A percentile compares a stretch with the other conserved stretches of the same genome.
These are phyloP conservation scores for Thaumetopoea pityocampa DNA, from an alignment of 1,140 invertebrate genomes.

Conservation along the genomic window DNA sequence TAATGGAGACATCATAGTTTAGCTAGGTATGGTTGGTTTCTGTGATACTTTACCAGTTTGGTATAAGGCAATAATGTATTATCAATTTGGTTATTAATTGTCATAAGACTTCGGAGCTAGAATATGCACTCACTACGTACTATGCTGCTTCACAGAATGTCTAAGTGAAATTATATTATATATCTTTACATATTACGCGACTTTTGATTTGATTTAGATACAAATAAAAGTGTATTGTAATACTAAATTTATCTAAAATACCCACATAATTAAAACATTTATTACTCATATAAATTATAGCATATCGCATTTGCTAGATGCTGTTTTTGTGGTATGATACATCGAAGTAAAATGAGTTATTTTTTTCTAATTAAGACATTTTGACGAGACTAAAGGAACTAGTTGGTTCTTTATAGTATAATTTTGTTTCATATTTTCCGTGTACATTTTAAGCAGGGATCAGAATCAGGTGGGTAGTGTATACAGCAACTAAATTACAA, in stretches of 20 bases:
- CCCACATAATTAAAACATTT: slow-evolving; percentile 10
- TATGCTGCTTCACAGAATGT: slow-evolving; percentile 6
- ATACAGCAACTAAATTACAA: no score
- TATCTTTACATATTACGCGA: slow-evolving; percentile 15
- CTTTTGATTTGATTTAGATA: slow-evolving; percentile 11
- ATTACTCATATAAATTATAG: slow-evolving; percentile 19
- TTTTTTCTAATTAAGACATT: no score
- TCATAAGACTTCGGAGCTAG: slow-evolving; percentile 1
- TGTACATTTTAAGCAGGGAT: no score
- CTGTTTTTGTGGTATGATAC: slow-evolving; percentile 16
- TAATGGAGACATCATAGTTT: slow-evolving; percentile 57
- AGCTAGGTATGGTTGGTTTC: slow-evolving; percentile 72
- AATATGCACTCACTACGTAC: neutral
- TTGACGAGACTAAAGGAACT: no score
- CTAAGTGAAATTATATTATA: slow-evolving; percentile 2
- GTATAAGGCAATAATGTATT: slow-evolving; percentile 63
- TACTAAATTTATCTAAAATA: slow-evolving; percentile 15
- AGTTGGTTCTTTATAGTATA: no score
- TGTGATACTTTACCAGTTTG: slow-evolving; percentile 73
- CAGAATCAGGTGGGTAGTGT: no score
- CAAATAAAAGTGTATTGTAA: slow-evolving; percentile 17
- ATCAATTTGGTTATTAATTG: slow-evolving; percentile 26
- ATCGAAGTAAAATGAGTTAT: slow-evolving; percentile 15
- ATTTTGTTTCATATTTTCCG: no score
- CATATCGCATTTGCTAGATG: slow-evolving; percentile 25